Evolutionary conservation across 2,888 invertebrate genomes (phyloP), one percentile per base, ranked within the genome.

Genomic region (Ypsolopha sequella): DNA sequence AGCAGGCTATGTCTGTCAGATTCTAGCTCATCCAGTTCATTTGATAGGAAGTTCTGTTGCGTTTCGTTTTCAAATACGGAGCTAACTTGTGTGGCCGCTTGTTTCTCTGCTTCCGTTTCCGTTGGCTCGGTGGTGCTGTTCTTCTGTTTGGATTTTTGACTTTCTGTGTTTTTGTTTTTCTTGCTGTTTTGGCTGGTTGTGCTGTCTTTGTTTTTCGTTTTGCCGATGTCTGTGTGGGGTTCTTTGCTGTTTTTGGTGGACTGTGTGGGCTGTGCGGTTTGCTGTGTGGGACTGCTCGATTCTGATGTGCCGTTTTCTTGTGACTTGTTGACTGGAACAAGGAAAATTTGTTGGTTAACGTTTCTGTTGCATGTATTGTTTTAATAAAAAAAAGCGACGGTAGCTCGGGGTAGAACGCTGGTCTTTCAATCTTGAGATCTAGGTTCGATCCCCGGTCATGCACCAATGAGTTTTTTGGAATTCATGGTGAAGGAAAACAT

Each of bases 241-340:
- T 62, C 87, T 76, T 87, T 87, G 68, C 76, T 80, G 58, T 73
- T 75, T 71, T 50, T 53, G 36, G 24, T 24, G 24, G 24, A 3
- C 24, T 41, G 33, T 48, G 48, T 36, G 36, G 48, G 54, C 68
- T 72, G 58, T 65, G 68, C 53, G 51, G 53, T 61, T 57, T 66
- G 59, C 68, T 73, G 76, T 62, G 77, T 80, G 62, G 82, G 81
- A 76, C 84, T 86, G 73, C 78, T 82, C 53, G 80, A 79, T 76
- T 81, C 82, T 79, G 86, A 80, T 68, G 80, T 80, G 71, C 80
- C 79, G 67, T 84, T 85, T 79, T 85, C 84, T 80, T 86, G 84
- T 85, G 79, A 79, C 69, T 82, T 81, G 39, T 2, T 24, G 24
- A 24, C 24, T 24, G 24, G 4, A 24, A 24, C 24, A 24, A 24